Conservation (phyloP, 2,113 vertebrate genomes). For the Pseudorasbora parva region DNA sequence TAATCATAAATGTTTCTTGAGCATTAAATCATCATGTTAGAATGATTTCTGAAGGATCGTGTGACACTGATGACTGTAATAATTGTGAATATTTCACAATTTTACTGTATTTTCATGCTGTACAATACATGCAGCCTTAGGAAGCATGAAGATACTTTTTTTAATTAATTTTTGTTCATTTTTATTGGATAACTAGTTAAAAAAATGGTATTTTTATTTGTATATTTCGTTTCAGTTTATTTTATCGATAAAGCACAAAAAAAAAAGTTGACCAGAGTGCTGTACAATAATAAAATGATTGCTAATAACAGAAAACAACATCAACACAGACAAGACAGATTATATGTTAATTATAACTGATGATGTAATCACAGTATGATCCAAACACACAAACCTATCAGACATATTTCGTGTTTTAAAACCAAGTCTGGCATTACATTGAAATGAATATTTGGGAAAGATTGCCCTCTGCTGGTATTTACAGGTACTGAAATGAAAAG, state of each 20-base stretch:
- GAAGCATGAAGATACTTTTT: background rate
- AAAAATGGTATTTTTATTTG: background rate
- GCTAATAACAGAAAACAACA: too few species aligned
- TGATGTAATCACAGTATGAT: background rate
- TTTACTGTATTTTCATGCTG: background rate
- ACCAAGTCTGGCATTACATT: too few species aligned
- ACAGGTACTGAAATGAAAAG: constrained; percentile 38
- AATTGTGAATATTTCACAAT: too few species aligned
- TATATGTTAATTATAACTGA: too few species aligned
- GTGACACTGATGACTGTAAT: too few species aligned
- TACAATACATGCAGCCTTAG: background rate
- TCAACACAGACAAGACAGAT: too few species aligned
- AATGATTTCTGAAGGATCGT: too few species aligned
- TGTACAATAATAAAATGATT: too few species aligned
- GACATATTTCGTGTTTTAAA: background rate
- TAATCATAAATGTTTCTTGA: background rate
- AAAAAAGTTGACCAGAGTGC: too few species aligned
- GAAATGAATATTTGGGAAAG: background rate
- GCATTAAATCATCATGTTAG: background rate
- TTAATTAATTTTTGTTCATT: background rate
- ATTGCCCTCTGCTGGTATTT: constrained; percentile 21
- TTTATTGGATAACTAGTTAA: background rate
- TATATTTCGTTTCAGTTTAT: too few species aligned
- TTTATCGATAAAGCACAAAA: too few species aligned
- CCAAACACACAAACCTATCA: background rate